phyloP scores from a whole-genome alignment of 2,797 vertebrate genomes.

The Vespertilio murinus region DNA sequence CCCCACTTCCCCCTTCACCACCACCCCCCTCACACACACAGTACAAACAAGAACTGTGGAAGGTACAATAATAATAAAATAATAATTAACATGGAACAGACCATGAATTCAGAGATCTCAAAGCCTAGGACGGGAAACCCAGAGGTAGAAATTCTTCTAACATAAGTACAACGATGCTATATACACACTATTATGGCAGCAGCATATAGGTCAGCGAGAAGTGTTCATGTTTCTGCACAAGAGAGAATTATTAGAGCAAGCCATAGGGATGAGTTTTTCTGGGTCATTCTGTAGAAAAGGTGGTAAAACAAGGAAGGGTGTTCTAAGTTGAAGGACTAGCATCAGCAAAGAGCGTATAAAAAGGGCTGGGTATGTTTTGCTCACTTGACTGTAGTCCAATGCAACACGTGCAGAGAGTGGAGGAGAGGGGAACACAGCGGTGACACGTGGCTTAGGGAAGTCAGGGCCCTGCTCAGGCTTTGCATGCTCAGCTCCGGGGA shows the following conservation, averaged over 20 bases:
- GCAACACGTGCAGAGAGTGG: accelerated
- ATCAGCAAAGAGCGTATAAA: not conserved
- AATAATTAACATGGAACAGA: not conserved
- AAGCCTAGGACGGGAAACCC: not conserved
- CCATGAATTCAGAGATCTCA: not conserved
- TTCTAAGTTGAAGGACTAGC: not conserved
- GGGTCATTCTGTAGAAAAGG: not conserved
- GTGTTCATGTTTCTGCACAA: not conserved
- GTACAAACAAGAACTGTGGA: not conserved
- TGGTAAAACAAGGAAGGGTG: not conserved
- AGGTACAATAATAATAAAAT: not conserved
- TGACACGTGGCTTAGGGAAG: accelerated
- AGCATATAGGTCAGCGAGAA: not conserved
- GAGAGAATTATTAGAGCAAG: not conserved
- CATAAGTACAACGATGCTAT: not conserved
- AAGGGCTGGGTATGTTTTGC: not conserved
- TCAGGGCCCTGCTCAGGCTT: accelerated
- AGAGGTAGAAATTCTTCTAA: not conserved
- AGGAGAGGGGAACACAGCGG: accelerated
- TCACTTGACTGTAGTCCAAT: accelerated
- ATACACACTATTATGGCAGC: not conserved
- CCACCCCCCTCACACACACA: too few relatives aligned
- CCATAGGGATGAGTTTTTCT: not conserved
- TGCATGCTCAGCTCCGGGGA: not conserved
- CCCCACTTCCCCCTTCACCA: too few relatives aligned